Evolutionary conservation across 2,888 invertebrate genomes (phyloP), one percentile per base, ranked within the genome.

Genomic region (Cactoblastis cactorum): DNA sequence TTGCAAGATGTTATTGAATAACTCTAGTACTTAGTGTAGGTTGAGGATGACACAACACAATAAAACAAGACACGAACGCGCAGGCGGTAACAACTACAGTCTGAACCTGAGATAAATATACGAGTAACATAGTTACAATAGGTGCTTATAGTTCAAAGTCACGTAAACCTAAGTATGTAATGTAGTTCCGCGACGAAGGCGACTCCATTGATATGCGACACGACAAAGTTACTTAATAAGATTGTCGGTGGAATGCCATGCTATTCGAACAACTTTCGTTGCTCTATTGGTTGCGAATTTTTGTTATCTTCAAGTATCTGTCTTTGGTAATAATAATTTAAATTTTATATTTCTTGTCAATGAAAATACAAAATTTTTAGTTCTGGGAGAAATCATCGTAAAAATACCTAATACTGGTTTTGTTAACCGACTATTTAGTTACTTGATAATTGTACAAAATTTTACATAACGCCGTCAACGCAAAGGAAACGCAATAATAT

Each of bases 171-270:
- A 28, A 28, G 28, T 22, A 58, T 57, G 58, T 58, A 63, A 35
- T 45, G 50, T 52, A 69, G 64, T 71, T 72, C 72, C 74, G 73
- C 62, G 63, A 68, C 65, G 51, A 50, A 59, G 57, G 56, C 45
- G 60, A 55, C 55, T 63, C 61, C 64, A 69, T 69, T 70, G 61
- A 61, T 58, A 62, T 58, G 61, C 64, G 59, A 58, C 53, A 59
- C 62, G 61, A 24, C 49, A 45, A 47, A 35, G 52, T 60, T 55
- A 53, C 55, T 52, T 52, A 54, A 51, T 50, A 53, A 53, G 48
- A 49, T 52, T 51, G 54, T 45, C 51, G 50, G 51, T 50, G 41
- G 19, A 34, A 50, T 43, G 50, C 53, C 43, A 47, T 45, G 53
- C 51, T 46, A 35, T 14, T 19, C 11, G 14, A 15, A 33, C 19